A percentile compares a stretch with the other conserved stretches of the same genome.
Conservation (phyloP, 2,113 vertebrate species). For the Sinocyclocheilus anshuiensis region DNA sequence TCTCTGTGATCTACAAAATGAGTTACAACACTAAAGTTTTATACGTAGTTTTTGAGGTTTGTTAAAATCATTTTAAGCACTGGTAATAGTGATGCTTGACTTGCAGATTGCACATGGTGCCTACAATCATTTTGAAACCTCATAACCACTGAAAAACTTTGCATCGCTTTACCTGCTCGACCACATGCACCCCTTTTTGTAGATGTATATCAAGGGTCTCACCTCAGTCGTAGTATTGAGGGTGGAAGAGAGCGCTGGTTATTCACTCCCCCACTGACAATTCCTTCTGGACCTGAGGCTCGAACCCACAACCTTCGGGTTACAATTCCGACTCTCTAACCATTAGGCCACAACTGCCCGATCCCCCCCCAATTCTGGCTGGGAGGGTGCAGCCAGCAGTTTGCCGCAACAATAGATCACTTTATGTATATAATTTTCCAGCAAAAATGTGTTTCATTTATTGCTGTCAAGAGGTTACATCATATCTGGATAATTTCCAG, state of each 20-base stretch:
- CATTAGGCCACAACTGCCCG: too few species aligned
- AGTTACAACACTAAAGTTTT: background rate
- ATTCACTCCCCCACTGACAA: too few species aligned
- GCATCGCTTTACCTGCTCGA: background rate
- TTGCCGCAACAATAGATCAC: too few species aligned
- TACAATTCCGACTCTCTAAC: too few species aligned
- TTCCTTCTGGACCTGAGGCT: too few species aligned
- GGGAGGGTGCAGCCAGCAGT: too few species aligned
- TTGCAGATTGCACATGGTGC: background rate
- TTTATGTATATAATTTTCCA: background rate
- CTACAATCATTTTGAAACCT: background rate
- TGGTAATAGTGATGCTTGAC: background rate
- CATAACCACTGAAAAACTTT: background rate
- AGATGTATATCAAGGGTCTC: background rate
- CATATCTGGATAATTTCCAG: too few species aligned
- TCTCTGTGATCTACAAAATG: background rate
- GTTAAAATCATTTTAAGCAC: background rate
- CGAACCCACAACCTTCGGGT: too few species aligned
- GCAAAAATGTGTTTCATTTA: background rate
- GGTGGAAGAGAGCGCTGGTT: too few species aligned
- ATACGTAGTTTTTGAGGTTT: background rate
- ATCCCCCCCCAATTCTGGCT: too few species aligned
- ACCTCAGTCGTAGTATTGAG: too few species aligned
- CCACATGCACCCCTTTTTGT: background rate
- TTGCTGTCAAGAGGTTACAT: background rate